Evolutionary conservation across 1,140 invertebrate genomes (phyloP).

Genomic region (Fopius arisanus): DNA sequence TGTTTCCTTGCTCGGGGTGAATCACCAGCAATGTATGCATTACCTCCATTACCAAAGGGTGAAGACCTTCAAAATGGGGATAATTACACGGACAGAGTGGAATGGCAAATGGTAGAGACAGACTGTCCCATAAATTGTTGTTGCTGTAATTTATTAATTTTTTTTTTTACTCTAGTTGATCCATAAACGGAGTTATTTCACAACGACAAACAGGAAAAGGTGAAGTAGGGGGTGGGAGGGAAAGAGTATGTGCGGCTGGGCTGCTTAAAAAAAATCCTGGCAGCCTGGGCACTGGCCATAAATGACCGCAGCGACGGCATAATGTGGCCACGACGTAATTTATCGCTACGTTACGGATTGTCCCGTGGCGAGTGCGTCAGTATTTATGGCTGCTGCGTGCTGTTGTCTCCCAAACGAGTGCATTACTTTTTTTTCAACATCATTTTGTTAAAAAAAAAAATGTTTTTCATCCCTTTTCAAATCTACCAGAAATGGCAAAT

Average conservation of each 20-base stretch:
- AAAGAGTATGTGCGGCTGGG: neutral
- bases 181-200: neutral
- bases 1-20: neutral
- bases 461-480: neutral
- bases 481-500: neutral
- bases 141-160: neutral
- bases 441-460: too few species aligned
- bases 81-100: neutral
- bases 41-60: neutral
- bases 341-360: slow-evolving; percentile 27
- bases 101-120: neutral
- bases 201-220: neutral
- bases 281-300: slow-evolving; percentile 10
- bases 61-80: neutral
- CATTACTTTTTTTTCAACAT: slow-evolving; percentile 17
- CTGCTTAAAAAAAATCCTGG: slow-evolving; percentile 11
- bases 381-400: slow-evolving; percentile 28
- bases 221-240: neutral
- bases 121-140: neutral
- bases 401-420: slow-evolving; percentile 21
- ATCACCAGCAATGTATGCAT: neutral
- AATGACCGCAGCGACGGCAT: slow-evolving; percentile 33
- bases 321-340: slow-evolving; percentile 34
- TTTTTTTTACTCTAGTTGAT: neutral
- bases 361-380: slow-evolving; percentile 15